Evolutionary conservation across 2,113 vertebrate species (phyloP).

Genomic region (Phrynocephalus versicolor): DNA sequence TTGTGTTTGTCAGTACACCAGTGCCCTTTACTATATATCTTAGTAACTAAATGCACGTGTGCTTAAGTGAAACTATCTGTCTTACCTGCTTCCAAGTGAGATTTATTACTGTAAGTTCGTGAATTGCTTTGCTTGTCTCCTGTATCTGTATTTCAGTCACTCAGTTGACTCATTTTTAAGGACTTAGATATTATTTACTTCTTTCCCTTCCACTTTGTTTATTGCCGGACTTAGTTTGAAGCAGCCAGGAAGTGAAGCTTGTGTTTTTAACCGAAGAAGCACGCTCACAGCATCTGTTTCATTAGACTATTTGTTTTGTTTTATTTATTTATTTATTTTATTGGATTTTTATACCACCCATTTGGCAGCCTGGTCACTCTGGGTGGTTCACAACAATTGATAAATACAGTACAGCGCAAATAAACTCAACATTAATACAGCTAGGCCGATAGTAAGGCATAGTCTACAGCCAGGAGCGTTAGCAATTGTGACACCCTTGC

Average conservation of each 20-base stretch:
- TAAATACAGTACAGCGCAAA: no score
- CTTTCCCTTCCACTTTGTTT: conserved; percentile 22
- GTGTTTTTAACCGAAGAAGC: background rate
- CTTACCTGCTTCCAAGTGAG: conserved; percentile 51
- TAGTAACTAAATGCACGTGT: conserved; percentile 43
- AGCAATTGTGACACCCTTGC: no score
- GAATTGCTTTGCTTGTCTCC: conserved; percentile 57
- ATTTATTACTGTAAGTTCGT: conserved; percentile 52
- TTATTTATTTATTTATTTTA: no score
- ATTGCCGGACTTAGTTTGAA: conserved; percentile 15
- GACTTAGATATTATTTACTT: conserved; percentile 19
- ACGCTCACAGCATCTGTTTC: background rate
- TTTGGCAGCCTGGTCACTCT: no score
- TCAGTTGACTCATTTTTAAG: conserved; percentile 45
- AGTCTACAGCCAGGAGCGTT: no score
- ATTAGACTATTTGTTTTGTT: background rate
- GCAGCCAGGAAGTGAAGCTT: background rate
- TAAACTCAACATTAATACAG: no score
- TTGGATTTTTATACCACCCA: no score
- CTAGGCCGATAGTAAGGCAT: no score
- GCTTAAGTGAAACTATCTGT: conserved; percentile 64
- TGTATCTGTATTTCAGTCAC: conserved; percentile 59
- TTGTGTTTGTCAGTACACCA: conserved; percentile 57
- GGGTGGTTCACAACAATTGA: no score
- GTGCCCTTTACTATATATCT: conserved; percentile 50